Conservation (phyloP, 1,140 invertebrate species). For the Venturia canescens region DNA sequence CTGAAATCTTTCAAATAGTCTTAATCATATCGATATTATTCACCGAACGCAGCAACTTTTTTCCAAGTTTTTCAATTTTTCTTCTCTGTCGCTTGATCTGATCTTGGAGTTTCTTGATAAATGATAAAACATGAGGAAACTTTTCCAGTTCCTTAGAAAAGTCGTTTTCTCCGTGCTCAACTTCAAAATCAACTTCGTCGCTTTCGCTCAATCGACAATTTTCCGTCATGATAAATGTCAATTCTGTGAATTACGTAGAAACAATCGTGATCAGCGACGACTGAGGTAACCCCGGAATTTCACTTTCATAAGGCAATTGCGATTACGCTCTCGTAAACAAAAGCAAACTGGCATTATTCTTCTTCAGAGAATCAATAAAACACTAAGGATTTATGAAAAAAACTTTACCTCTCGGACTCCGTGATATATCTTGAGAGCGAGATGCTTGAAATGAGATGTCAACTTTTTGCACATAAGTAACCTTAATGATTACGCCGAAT, state of each 20-base stretch:
- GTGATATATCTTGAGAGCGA: neutral
- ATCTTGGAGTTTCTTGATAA: slow-evolving; percentile 64
- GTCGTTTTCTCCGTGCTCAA: slow-evolving; percentile 55
- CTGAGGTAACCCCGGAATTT: neutral
- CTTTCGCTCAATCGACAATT: slow-evolving; percentile 47
- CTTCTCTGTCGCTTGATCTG: slow-evolving; percentile 63
- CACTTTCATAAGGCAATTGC: neutral
- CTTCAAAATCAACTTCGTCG: slow-evolving; percentile 57
- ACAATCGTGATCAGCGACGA: neutral
- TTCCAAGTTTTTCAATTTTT: slow-evolving; percentile 64
- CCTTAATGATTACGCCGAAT: too few species aligned
- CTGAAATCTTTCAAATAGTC: slow-evolving; percentile 16
- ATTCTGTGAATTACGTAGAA: neutral
- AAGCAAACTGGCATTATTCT: neutral
- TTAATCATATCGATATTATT: slow-evolving; percentile 38
- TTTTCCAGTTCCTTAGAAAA: slow-evolving; percentile 62
- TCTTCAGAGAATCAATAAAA: neutral
- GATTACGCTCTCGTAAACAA: neutral
- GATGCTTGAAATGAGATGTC: neutral
- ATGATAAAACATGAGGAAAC: slow-evolving; percentile 65
- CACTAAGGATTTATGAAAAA: neutral
- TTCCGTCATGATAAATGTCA: slow-evolving; percentile 33
- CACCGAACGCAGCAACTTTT: slow-evolving; percentile 64
- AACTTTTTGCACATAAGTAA: neutral
- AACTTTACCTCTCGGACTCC: neutral